Base-by-base conservation (phyloP, 2,113 vertebrate genomes). In the Mixornis gularis region DNA sequence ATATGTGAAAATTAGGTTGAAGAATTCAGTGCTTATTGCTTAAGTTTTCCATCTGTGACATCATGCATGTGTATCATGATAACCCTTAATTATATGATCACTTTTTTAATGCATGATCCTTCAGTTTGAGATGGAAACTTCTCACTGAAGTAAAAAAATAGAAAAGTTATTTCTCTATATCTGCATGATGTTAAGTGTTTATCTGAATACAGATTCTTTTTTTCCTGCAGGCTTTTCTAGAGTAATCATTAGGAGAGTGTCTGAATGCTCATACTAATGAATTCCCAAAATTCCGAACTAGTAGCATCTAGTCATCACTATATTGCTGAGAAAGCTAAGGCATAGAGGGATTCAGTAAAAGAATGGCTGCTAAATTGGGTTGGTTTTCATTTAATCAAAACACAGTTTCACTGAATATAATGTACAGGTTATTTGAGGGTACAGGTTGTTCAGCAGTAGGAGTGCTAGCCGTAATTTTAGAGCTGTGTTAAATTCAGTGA, bases 341-440 rank as follows among this genome's bases (percentile, higher is more conserved):
- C 62, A 72, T 38, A 40, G 41, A 84, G 44, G 41, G 44, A 71
- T 92, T 93, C 24, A 29, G 0, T 78, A 44, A 70, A 73, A 88
- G 68, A 94, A 90, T 73, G 72, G 21, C 64, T 93, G 30, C 43
- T 86, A 59, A 78, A 87, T 78, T 48, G 27, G 20, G 27, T 48
- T 85, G 68, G 53, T 79, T 85, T 90, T 79, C 17, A 27, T 80
- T 91, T 91, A 83, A 87, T 92, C 38, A 82, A 72, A 87, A 46
- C 26, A 34, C 17, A 20, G 18, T 77, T 91, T 91, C 59, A 21
- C 3, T 68, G 49, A 66, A 53, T 85, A 13, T 58, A 58, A 89
- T 69, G 44, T 72, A 36, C 74, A 77, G 76, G 55, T 83, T 95
- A 73, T 69, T 77, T 89, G 77, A 70, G 48, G 65, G 43, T 51